Conservation (phyloP, 2,113 vertebrate species). For the Cathartes aura region DNA sequence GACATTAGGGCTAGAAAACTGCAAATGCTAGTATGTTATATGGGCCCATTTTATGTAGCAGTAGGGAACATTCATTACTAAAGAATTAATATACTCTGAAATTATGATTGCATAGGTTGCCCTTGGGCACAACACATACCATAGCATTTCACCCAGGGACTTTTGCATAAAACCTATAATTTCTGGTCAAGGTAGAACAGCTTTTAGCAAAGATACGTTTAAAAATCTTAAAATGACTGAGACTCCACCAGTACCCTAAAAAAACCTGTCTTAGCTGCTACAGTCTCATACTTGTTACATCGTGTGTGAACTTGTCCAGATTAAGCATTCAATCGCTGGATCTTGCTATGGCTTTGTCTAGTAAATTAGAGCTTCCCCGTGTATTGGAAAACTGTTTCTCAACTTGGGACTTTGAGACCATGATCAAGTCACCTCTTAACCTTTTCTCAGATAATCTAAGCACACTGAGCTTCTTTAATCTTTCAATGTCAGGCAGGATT, state of each 20-base stretch:
- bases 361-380: background rate
- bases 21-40: background rate
- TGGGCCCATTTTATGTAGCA: background rate
- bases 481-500: slow-evolving; percentile 29
- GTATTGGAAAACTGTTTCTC: background rate
- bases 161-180: background rate
- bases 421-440: slow-evolving; percentile 35
- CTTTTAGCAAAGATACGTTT: background rate
- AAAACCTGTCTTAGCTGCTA: background rate
- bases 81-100: slow-evolving; percentile 1
- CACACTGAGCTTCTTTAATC: slow-evolving; percentile 22
- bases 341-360: background rate
- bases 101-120: background rate
- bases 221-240: background rate
- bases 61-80: background rate
- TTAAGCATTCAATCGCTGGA: background rate
- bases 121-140: background rate
- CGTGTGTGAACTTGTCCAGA: background rate
- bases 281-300: background rate
- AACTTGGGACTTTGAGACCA: background rate
- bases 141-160: background rate
- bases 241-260: background rate
- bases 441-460: slow-evolving; percentile 20
- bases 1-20: background rate
- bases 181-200: background rate